Conservation (phyloP, 2,888 invertebrate genomes). For the Hydroisotoma schaefferi region DNA sequence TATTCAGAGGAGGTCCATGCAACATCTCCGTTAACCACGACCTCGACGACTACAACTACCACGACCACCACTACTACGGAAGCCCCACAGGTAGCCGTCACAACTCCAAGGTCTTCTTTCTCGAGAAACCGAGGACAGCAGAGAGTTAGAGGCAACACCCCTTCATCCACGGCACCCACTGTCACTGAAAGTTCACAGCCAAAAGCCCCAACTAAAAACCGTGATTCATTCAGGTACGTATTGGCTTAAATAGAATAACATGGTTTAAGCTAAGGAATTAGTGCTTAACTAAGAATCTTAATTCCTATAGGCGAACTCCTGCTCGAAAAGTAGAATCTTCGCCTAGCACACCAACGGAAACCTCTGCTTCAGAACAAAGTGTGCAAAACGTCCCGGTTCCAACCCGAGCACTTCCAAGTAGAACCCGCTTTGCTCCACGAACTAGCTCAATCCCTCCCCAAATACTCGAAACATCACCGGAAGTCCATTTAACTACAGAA, state of each 20-base stretch:
- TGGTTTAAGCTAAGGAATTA: not conserved
- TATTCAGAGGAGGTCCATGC: not conserved
- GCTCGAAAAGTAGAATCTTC: constrained; percentile 17
- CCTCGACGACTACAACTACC: constrained; percentile 27
- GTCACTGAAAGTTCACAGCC: constrained; percentile 8
- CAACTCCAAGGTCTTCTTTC: not conserved
- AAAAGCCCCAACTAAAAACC: constrained; percentile 1
- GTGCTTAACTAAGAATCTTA: not conserved
- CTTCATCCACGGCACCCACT: too few relatives aligned
- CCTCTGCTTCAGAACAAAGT: constrained; percentile 23
- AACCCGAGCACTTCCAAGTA: not conserved
- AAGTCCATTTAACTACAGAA: too few relatives aligned
- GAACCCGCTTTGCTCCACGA: constrained; percentile 6
- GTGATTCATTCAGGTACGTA: constrained; percentile 14
- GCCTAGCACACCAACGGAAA: constrained; percentile 16
- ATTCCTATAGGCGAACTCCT: constrained; percentile 20
- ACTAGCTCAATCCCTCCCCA: not conserved
- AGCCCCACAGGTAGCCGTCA: constrained; percentile 13
- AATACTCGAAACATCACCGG: too few relatives aligned
- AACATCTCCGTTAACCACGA: constrained; percentile 15
- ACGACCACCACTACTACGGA: constrained; percentile 27
- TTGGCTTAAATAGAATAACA: not conserved
- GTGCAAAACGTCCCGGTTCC: constrained; percentile 9
- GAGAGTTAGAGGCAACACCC: constrained; percentile 27
- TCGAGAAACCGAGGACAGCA: constrained; percentile 27